phyloP scores from a whole-genome alignment of 1,140 invertebrate species.

The Heterodera carotae region DNA sequence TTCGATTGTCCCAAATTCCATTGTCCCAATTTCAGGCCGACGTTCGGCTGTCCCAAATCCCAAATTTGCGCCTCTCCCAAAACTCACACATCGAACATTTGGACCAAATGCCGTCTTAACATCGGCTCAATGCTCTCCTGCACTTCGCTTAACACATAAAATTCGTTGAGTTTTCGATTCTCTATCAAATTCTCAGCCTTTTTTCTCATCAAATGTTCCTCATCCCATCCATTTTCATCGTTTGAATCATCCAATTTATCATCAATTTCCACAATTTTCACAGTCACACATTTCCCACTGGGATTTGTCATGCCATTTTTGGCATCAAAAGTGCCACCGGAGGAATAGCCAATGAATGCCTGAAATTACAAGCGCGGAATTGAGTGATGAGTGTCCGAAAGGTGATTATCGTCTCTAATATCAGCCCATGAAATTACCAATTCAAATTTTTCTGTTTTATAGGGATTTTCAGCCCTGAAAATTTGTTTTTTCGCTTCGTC shows the following conservation, averaged over 20 bases:
- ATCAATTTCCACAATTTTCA: neutral
- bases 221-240: neutral
- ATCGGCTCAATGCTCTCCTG: neutral
- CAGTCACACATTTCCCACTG: neutral
- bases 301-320: neutral
- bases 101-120: neutral
- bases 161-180: neutral
- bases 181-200: neutral
- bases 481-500: neutral
- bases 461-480: neutral
- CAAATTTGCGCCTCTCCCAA: neutral
- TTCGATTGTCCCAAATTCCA: too few species aligned
- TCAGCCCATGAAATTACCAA: too few species aligned
- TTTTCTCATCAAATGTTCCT: neutral
- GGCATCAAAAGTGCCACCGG: neutral
- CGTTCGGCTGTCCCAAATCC: too few species aligned
- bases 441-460: neutral
- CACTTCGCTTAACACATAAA: neutral
- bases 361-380: neutral
- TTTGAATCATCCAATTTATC: neutral
- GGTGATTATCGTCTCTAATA: too few species aligned
- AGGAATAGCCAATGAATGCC: neutral
- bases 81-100: conserved; percentile 1
- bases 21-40: too few species aligned
- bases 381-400: too few species aligned